phyloP scores from a whole-genome alignment of 2,888 invertebrate species.

The Lamellibrachia columna region DNA sequence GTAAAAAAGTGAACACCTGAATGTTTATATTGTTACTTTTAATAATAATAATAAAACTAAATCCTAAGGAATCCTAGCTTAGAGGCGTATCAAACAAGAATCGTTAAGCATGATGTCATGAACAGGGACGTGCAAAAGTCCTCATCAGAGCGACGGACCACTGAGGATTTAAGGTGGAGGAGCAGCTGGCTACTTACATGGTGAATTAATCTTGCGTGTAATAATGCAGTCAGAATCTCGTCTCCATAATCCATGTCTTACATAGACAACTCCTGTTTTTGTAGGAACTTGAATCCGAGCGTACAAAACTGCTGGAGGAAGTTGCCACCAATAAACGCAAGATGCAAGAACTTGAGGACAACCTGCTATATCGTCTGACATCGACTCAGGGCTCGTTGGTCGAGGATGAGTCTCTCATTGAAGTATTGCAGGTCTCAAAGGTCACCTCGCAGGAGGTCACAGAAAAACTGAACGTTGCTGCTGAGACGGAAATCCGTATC shows the following conservation, averaged over 20 bases:
- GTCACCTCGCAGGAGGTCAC: constrained; percentile 86
- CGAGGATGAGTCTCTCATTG: constrained; percentile 93
- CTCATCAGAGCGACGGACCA: no score
- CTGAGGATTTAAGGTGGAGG: background rate
- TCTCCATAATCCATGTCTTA: background rate
- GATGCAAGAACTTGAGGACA: constrained; percentile 95
- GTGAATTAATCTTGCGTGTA: background rate
- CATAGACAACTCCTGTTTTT: constrained; percentile 13
- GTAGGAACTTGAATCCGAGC: constrained; percentile 89
- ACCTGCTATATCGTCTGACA: constrained; percentile 87
- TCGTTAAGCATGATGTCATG: no score
- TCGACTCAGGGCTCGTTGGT: constrained; percentile 93
- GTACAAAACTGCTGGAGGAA: constrained; percentile 91
- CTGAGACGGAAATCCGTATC: constrained; percentile 92
- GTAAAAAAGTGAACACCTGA: no score
- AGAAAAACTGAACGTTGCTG: constrained; percentile 90
- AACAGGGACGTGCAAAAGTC: no score
- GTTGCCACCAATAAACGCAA: constrained; percentile 95
- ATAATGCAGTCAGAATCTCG: background rate
- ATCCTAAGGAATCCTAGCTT: no score
- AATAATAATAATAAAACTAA: no score
- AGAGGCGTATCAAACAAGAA: no score
- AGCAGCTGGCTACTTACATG: background rate
- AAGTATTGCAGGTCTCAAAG: constrained; percentile 62
- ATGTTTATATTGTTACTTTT: no score